Percentiles rank a stretch among this genome's conserved stretches.
These are phyloP conservation scores for Capitulum mitella DNA, from an alignment of 2,888 invertebrate species.

Conservation along the genomic window DNA sequence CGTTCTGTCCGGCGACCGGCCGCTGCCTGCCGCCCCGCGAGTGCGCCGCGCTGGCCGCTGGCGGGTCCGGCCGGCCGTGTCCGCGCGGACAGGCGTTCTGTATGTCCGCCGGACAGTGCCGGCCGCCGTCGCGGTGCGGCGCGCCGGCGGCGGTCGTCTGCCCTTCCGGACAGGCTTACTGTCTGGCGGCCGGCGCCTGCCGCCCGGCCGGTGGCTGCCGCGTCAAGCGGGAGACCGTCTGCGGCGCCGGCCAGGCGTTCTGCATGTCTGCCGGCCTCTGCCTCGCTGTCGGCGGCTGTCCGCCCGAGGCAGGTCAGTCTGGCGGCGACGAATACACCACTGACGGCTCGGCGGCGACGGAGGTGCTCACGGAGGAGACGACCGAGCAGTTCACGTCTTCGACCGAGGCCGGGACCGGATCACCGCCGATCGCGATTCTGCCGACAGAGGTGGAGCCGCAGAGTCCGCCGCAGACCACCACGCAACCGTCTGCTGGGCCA, in stretches of 20 bases:
- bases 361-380: too few relatives aligned
- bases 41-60: not conserved
- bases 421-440: too few relatives aligned
- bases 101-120: not conserved
- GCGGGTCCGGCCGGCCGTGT: not conserved
- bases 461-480: too few relatives aligned
- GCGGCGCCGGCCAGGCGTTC: not conserved
- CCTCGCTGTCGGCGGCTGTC: too few relatives aligned
- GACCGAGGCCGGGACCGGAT: too few relatives aligned
- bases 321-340: too few relatives aligned
- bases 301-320: too few relatives aligned
- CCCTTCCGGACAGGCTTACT: not conserved
- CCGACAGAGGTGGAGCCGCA: too few relatives aligned
- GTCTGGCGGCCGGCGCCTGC: not conserved
- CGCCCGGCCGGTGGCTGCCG: not conserved
- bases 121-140: not conserved
- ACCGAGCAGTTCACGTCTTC: too few relatives aligned
- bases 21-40: not conserved
- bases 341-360: too few relatives aligned
- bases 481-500: too few relatives aligned
- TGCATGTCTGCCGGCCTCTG: not conserved
- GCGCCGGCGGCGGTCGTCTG: not conserved
- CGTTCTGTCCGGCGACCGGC: not conserved
- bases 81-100: not conserved
- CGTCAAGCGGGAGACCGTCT: not conserved